A percentile compares a stretch with the other conserved stretches of the same genome.
Evolutionary conservation across 2,113 vertebrate genomes (phyloP).

Genomic region (Pseudorasbora parva): DNA sequence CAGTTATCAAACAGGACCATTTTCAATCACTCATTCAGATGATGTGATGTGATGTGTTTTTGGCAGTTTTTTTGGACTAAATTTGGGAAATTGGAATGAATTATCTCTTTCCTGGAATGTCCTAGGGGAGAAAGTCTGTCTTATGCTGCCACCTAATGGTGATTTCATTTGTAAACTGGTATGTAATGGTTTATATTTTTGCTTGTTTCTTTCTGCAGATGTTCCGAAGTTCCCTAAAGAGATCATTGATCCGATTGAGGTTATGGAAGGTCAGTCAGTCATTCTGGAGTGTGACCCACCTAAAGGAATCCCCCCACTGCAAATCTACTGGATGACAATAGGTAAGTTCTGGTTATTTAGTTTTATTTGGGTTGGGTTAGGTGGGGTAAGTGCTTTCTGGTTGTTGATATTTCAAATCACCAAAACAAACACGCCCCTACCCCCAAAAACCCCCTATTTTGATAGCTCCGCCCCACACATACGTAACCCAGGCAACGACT

Average conservation of each 20-base stretch:
- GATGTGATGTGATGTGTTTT: conserved; percentile 61
- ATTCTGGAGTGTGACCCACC: conserved; percentile 89
- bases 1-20: conserved; percentile 52
- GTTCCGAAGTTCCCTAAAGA: conserved; percentile 96
- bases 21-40: conserved; percentile 52
- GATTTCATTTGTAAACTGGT: neutral
- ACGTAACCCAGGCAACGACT: no score
- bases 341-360: conserved; percentile 75
- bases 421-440: no score
- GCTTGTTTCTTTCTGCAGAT: conserved; percentile 69
- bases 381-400: no score
- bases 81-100: conserved; percentile 41
- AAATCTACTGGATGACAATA: conserved; percentile 98
- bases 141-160: conserved; percentile 68
- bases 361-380: neutral
- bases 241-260: conserved; percentile 85
- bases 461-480: no score
- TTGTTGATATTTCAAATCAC: no score
- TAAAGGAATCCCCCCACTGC: conserved; percentile 88
- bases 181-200: conserved; percentile 20
- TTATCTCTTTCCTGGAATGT: conserved; percentile 34
- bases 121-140: conserved; percentile 1
- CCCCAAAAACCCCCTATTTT: no score
- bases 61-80: conserved; percentile 55
- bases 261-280: conserved; percentile 88